These are phyloP conservation scores for Raillietiella orientalis DNA, from an alignment of 2,888 invertebrate genomes.

Conservation along the genomic window DNA sequence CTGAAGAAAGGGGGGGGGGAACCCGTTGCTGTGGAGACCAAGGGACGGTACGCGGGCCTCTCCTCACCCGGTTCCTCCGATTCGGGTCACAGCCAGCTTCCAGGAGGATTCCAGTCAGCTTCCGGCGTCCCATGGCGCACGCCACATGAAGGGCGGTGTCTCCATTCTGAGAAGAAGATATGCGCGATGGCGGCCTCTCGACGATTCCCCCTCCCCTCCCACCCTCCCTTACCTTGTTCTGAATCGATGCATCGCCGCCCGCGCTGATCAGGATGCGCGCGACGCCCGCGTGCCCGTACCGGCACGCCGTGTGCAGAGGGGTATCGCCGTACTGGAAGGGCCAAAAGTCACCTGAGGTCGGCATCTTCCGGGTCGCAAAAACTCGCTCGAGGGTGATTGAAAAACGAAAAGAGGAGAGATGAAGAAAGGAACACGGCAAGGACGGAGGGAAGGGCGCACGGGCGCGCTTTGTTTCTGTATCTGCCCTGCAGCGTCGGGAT, in stretches of 20 bases:
- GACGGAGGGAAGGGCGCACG: too few relatives aligned
- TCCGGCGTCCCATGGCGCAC: slow-evolving; percentile 67
- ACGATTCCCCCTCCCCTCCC: not conserved
- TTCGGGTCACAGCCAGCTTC: slow-evolving; percentile 44
- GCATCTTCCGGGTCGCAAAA: too few relatives aligned
- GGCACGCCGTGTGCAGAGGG: slow-evolving; percentile 66
- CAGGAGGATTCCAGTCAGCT: slow-evolving; percentile 57
- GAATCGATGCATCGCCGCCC: slow-evolving; percentile 46
- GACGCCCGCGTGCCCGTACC: slow-evolving; percentile 87
- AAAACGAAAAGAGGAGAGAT: too few relatives aligned
- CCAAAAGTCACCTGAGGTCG: too few relatives aligned
- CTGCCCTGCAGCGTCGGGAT: too few relatives aligned
- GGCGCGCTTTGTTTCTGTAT: too few relatives aligned
- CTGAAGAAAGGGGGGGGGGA: slow-evolving; percentile 9
- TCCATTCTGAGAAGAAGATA: slow-evolving; percentile 26
- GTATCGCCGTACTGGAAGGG: slow-evolving; percentile 60
- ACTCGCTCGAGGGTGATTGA: too few relatives aligned
- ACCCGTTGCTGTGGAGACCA: slow-evolving; percentile 1
- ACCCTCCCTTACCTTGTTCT: slow-evolving; percentile 32
- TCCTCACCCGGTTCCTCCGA: slow-evolving; percentile 29
- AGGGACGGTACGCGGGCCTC: not conserved
- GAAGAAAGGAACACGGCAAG: too few relatives aligned
- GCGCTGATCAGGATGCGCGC: slow-evolving; percentile 76
- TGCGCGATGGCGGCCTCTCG: not conserved
- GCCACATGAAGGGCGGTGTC: slow-evolving; percentile 80